Base-by-base conservation (phyloP, 2,797 vertebrate species). In the Hafferia zeledoni region DNA sequence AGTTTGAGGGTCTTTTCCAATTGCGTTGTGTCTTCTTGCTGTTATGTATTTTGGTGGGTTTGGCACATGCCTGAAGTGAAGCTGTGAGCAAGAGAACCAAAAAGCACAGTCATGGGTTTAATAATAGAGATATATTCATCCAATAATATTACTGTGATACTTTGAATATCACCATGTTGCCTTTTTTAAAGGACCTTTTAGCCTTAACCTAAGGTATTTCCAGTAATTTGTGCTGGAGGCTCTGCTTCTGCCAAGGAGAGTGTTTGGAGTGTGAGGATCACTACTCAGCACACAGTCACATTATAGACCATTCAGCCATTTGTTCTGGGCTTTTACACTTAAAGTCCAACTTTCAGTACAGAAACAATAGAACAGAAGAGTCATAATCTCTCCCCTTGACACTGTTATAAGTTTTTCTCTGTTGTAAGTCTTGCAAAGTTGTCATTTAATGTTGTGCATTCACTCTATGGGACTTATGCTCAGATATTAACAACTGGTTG, bases 201-300 rank as follows among this genome's bases (percentile, higher is more conserved):
- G 31, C 27, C 64, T 69, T 52, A 74, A 27, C 7, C 2, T 44
- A 10, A 67, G 37, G 5, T 60, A 28, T 35, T 81, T 25, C 14
- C 18, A 75, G 23, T 55, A 28, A 33, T 50, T 61, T 76, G 35
- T 35, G 12, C 19, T 30, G 30, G 43, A 75, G 47, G 7, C 52
- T 72, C 24, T 72, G 50, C 5, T 75, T 69, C 46, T 75, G 41
- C 41, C 28, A 19, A 69, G 65, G 23, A 33, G 20, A n/a, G 30
- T 0, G 3, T 30, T 53, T 0, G 0, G 16, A 28, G 10, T 15
- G 31, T 64, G 75, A 89, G 9, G 47, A 25, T 57, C 17, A 0
- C 41, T 46, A 57, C 27, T 87, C 39, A 70, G 47, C 35, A 31
- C 11, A 2, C 13, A 37, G 44, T 39, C 37, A 3, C 6, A 0